Conservation (phyloP, 2,113 vertebrate genomes). For the Paraplagusia blochii region DNA sequence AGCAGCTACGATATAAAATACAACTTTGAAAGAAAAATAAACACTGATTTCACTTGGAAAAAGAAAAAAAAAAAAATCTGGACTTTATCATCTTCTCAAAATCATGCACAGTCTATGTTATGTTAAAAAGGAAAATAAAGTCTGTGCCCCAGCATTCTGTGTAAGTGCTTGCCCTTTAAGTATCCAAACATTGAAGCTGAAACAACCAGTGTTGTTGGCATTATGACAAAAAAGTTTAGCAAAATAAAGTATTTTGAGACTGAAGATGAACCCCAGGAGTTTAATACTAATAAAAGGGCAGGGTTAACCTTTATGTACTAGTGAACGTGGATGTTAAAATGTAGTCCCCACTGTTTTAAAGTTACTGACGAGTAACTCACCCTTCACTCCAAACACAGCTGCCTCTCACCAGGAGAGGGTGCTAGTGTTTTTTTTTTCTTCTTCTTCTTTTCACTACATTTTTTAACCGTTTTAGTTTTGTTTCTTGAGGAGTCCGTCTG, state of each 20-base stretch:
- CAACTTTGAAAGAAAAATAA: conserved; percentile 53
- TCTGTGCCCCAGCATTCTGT: conserved; percentile 51
- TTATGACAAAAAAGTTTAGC: conserved; percentile 43
- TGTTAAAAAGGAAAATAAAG: conserved; percentile 51
- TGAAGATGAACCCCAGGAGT: conserved; percentile 41
- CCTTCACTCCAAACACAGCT: conserved; percentile 26
- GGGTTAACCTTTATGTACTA: conserved; percentile 54
- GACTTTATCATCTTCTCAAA: conserved; percentile 37
- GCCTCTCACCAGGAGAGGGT: conserved; percentile 82
- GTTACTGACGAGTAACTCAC: conserved; percentile 28
- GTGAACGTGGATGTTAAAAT: conserved; percentile 41
- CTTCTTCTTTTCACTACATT: conserved; percentile 1
- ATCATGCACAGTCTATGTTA: conserved; percentile 72
- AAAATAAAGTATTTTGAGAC: conserved; percentile 45
- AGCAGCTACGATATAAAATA: conserved; percentile 63
- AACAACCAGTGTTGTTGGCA: conserved; percentile 75
- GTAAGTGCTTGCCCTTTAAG: conserved; percentile 78
- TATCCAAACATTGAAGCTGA: conserved; percentile 65
- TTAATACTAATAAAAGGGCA: conserved; percentile 47
- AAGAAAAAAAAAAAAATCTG: conserved; percentile 59
- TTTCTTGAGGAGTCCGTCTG: conserved; percentile 77
- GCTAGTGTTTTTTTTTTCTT: not conserved
- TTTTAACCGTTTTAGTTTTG: conserved; percentile 74
- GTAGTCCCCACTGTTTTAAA: conserved; percentile 40
- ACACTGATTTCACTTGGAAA: conserved; percentile 61